Evolutionary conservation across 2,888 invertebrate species (phyloP).

Genomic region (Cataglyphis altisquamis): DNA sequence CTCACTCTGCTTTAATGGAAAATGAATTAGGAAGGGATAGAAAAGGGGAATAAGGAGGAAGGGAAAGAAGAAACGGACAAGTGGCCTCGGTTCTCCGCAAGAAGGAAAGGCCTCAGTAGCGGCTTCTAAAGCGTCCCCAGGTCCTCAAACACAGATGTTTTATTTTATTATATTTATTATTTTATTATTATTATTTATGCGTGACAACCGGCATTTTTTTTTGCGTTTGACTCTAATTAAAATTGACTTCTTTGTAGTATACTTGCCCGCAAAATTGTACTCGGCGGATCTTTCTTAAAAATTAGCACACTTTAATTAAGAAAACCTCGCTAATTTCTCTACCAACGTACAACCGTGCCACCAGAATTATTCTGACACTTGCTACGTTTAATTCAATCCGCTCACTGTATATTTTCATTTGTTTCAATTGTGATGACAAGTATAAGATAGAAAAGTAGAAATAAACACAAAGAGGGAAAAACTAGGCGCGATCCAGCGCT

Average conservation of each 20-base stretch:
- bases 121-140: not conserved
- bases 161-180: not conserved
- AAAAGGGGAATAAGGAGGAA: not conserved
- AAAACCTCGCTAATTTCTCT: slow-evolving; percentile 21
- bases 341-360: not conserved
- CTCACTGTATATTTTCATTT: not conserved
- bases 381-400: not conserved
- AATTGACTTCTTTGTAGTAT: not conserved
- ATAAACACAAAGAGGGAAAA: not conserved
- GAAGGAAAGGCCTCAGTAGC: too few species aligned
- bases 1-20: slow-evolving; percentile 40
- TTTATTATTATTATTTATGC: not conserved
- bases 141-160: not conserved
- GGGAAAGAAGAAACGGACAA: slow-evolving; percentile 33
- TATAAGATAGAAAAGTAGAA: slow-evolving; percentile 19
- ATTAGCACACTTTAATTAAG: slow-evolving; percentile 19
- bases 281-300: not conserved
- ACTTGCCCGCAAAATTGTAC: not conserved
- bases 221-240: not conserved
- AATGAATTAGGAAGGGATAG: slow-evolving; percentile 48
- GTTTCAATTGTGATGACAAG: not conserved
- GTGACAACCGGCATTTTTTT: not conserved
- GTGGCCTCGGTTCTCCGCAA: slow-evolving; percentile 24
- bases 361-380: not conserved
- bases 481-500: not conserved